Conservation (phyloP, 2,797 vertebrate genomes). For the Trachops cirrhosus region DNA sequence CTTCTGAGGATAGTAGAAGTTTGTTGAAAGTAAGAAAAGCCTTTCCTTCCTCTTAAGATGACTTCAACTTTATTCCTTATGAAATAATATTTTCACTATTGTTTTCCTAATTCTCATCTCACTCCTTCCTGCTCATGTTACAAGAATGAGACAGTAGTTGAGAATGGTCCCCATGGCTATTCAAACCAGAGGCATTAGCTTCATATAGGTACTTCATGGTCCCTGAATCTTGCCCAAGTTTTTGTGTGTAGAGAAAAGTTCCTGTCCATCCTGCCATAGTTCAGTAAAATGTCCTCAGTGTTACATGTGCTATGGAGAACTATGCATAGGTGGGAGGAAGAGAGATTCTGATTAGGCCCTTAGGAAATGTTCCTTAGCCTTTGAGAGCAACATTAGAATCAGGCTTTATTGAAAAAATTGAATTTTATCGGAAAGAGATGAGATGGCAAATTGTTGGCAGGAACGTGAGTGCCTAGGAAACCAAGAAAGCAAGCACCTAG, state of each 20-base stretch:
- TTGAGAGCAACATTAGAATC: background rate
- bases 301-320: background rate
- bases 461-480: background rate
- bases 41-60: background rate
- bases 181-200: background rate
- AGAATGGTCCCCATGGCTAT: background rate
- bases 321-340: background rate
- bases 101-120: background rate
- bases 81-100: background rate
- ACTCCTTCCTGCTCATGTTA: background rate
- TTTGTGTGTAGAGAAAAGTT: too few species aligned
- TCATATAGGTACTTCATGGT: background rate
- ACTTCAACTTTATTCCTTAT: background rate
- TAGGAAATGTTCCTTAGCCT: background rate
- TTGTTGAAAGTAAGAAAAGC: background rate
- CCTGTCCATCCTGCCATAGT: background rate
- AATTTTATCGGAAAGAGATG: background rate
- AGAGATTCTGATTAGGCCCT: background rate
- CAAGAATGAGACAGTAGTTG: background rate
- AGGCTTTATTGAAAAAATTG: background rate
- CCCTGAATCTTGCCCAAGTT: background rate
- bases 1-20: background rate
- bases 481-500: background rate
- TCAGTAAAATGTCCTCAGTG: background rate
- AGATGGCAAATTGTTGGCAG: background rate